Evolutionary conservation across 2,888 invertebrate species (phyloP).

Genomic region (Pristionchus arcanus): DNA sequence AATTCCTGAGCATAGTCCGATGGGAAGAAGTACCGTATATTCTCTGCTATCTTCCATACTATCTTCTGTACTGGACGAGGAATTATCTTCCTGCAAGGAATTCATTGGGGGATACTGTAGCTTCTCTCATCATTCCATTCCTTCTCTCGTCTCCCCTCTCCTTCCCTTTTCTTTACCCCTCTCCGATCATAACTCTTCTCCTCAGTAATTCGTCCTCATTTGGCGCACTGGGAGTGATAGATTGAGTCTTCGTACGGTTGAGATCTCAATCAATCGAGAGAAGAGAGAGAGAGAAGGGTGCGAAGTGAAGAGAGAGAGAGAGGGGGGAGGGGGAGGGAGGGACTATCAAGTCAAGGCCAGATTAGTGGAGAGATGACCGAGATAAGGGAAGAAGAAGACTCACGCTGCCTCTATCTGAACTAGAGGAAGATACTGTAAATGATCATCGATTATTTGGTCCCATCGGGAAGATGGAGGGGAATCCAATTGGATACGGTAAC

Average conservation of each 20-base stretch:
- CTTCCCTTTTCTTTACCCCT: conserved; percentile 29
- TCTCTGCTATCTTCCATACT: conserved; percentile 69
- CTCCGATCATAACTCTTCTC: conserved; percentile 45
- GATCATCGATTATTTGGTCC: conserved; percentile 42
- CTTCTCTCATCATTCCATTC: conserved; percentile 26
- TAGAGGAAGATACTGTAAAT: conserved; percentile 29
- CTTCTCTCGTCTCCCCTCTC: not conserved
- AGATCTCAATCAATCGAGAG: conserved; percentile 40
- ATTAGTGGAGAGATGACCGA: conserved; percentile 29
- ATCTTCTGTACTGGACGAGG: conserved; percentile 65
- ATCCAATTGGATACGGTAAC: conserved; percentile 54
- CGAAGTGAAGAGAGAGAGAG: conserved; percentile 15
- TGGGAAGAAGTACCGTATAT: conserved; percentile 65
- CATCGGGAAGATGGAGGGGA: conserved; percentile 24
- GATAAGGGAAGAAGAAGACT: conserved; percentile 2
- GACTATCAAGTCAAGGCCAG: conserved; percentile 46
- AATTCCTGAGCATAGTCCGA: conserved; percentile 59
- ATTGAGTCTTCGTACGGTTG: conserved; percentile 16
- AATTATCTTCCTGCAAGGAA: conserved; percentile 65
- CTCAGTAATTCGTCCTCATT: conserved; percentile 38
- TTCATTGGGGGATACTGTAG: not conserved
- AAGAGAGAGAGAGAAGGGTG: not conserved
- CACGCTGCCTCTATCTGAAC: conserved; percentile 28
- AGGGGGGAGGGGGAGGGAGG: not conserved
- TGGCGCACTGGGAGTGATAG: conserved; percentile 6